Evolutionary conservation across 2,888 invertebrate genomes (phyloP), one percentile per base, ranked within the genome.

Genomic region (Spisula subtruncata): DNA sequence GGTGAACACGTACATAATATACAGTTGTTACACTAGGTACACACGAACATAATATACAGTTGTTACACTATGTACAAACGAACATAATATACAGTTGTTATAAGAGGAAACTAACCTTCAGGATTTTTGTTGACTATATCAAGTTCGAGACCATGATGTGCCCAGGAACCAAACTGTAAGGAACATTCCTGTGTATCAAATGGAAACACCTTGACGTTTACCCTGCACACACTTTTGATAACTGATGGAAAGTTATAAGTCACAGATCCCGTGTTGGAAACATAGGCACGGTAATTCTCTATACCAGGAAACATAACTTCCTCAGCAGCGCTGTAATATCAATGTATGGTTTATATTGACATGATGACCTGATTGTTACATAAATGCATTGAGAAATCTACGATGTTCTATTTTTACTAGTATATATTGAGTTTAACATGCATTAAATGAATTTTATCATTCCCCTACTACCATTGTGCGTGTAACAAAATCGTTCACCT

Each of bases 211-310:
- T 97, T 97, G 86, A 97, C 97, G 90, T 96, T 95, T 0, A 97
- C 97, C 84, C 97, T 97, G 94, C 97, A 97, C 20, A 97, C 97
- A 90, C 97, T 97, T 46, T 97, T 96, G 20, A 97, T 96, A 90
- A 97, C 97, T 35, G 97, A 97, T 54, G 97, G 97, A 20, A 97
- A 97, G 20, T 97, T 97, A 97, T 97, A 97, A 93, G 97, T 97
- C 4, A 97, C 97, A 41, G 96, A 96, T 14, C 97, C 97, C 89
- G 97, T 96, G 89, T 95, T 95, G 48, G 96, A 96, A 25, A 97
- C 96, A 96, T 97, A 97, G 6, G 97, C 97, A 60, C 97, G 95
- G 83, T 97, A 97, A 56, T 97, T 96, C 96, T 97, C 97, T 93
- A 97, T 96, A 2, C 97, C 97, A 1, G 97, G 96, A 12, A 97